Evolutionary conservation across 2,888 invertebrate species (phyloP), one percentile per base, ranked within the genome.

Genomic region (Tinea pellionella): DNA sequence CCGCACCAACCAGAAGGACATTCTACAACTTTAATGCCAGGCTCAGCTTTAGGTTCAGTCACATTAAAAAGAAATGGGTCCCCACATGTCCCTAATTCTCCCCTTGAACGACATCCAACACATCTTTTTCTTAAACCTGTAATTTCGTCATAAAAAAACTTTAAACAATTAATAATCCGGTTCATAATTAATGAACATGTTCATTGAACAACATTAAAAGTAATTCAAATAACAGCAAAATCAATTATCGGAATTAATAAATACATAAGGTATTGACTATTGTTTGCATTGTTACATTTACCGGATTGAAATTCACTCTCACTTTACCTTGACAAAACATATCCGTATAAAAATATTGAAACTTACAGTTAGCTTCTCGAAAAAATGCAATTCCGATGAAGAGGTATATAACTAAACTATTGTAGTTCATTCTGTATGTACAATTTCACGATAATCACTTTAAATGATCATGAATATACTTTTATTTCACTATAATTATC

Each of bases 1-100:
- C 94, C 95, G 71, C 97, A 97, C 97, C 97, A 97, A 42, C 96
- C 96, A 0, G 95, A 95, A 0, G 95, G 93, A 69, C 96, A 96
- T 0, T 94, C 94, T 11, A 92, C 90, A 0, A 93, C 91, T 68
- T 92, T 89, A 0, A 96, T 90, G 0, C 95, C 95, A 32, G 88
- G 88, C 69, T 92, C 92, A 16, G 85, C 80, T 64, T 92, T 92
- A 3, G 92, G 90, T 66, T 92, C 90, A 0, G 96, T 95, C 12
- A 90, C 90, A 85, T 96, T 96, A 66, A 91, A 91, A 0, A 88
- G 89, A 70, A 96, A 96, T 9, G 93, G 93, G 84, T 97, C 97
- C 68, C 94, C 95, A 75, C 97, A 97, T 64, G 94, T 93, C 3
- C 97, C 97, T 41, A 94, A 78, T 60, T 95, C 94, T 18, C 97